Evolutionary conservation across 2,797 vertebrate genomes (phyloP).

Genomic region (Hirundo rustica): DNA sequence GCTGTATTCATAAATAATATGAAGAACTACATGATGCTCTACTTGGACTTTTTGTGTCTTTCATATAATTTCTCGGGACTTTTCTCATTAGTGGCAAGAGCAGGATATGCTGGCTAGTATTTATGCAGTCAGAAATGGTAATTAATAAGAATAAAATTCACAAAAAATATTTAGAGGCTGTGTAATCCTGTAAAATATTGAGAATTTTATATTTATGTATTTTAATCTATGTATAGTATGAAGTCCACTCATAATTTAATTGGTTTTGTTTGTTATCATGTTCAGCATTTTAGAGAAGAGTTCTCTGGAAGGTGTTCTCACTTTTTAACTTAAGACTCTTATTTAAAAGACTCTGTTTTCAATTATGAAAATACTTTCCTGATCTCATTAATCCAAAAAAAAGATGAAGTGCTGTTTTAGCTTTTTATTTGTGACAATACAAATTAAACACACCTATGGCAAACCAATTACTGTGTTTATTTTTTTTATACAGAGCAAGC

Average conservation of each 20-base stretch:
- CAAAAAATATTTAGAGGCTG: background rate
- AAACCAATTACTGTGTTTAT: conserved; percentile 9
- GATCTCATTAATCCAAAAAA: conserved; percentile 56
- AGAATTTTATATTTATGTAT: conserved; percentile 15
- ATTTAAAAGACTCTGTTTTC: conserved; percentile 36
- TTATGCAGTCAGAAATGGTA: background rate
- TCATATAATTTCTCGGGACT: background rate
- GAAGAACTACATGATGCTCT: background rate
- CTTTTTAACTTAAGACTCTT: conserved; percentile 9
- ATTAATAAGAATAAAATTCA: background rate
- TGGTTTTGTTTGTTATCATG: conserved; percentile 10
- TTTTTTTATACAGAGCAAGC: background rate
- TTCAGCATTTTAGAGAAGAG: conserved; percentile 16
- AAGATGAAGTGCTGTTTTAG: conserved; percentile 43
- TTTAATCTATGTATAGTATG: conserved; percentile 33
- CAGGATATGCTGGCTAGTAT: background rate
- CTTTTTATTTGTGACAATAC: conserved; percentile 59
- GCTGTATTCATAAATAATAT: background rate
- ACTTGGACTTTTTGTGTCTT: background rate
- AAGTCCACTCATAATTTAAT: conserved; percentile 33
- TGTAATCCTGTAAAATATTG: conserved; percentile 19
- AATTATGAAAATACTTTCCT: conserved; percentile 57
- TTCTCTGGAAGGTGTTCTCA: conserved; percentile 19
- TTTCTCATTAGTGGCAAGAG: background rate
- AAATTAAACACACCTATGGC: conserved; percentile 35